Conservation (phyloP, 2,888 invertebrate species). For the Venusia cambrica region DNA sequence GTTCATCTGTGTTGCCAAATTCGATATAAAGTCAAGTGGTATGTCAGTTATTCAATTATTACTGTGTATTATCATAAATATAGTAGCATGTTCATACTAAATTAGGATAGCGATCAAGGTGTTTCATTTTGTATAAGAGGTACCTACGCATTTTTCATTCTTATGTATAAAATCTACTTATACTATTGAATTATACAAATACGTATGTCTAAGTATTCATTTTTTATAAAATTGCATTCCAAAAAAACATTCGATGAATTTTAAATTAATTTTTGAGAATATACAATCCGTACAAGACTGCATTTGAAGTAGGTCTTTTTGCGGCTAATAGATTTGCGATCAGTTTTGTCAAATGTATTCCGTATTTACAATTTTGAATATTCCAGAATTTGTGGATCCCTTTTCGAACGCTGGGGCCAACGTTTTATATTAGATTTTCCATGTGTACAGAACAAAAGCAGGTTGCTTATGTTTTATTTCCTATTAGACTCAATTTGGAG, state of each 20-base stretch:
- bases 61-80: slow-evolving; percentile 36
- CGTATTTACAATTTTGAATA: slow-evolving; percentile 63
- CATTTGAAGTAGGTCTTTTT: slow-evolving; percentile 62
- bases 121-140: slow-evolving; percentile 64
- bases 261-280: slow-evolving; percentile 57
- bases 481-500: slow-evolving; percentile 15
- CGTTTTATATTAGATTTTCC: slow-evolving; percentile 57
- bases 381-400: slow-evolving; percentile 70
- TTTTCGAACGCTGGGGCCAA: slow-evolving; percentile 72
- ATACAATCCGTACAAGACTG: slow-evolving; percentile 72
- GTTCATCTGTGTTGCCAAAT: slow-evolving; percentile 79
- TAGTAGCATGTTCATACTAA: slow-evolving; percentile 73
- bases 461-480: slow-evolving; percentile 24
- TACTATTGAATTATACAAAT: slow-evolving; percentile 33
- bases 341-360: slow-evolving; percentile 48
- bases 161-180: slow-evolving; percentile 36
- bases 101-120: slow-evolving; percentile 76
- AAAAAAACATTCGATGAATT: slow-evolving; percentile 58
- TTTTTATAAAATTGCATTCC: slow-evolving; percentile 68
- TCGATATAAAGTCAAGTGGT: slow-evolving; percentile 67
- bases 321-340: slow-evolving; percentile 52
- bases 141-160: slow-evolving; percentile 52
- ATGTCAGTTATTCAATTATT: slow-evolving; percentile 67
- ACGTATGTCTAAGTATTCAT: slow-evolving; percentile 38
- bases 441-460: slow-evolving; percentile 28